Evolutionary conservation across 1,140 invertebrate genomes (phyloP).

Genomic region (Catajapyx aquilonaris): DNA sequence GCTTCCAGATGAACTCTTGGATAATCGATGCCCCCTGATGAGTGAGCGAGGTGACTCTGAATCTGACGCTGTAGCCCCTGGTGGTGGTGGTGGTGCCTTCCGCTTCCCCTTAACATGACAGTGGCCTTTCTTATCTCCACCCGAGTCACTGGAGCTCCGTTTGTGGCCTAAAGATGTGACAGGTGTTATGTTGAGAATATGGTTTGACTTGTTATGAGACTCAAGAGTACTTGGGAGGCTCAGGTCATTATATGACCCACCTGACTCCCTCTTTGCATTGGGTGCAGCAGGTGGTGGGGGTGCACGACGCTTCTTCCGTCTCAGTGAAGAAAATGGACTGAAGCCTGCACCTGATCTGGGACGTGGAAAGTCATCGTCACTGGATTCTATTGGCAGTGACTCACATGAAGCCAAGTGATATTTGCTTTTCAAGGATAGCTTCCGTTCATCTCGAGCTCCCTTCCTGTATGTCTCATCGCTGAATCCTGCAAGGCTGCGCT

Average conservation of each 20-base stretch:
- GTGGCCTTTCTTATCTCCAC: conserved; percentile 22
- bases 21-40: neutral
- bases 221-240: conserved; percentile 3
- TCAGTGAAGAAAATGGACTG: conserved; percentile 3
- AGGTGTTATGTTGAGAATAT: too few species aligned
- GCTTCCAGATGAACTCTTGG: neutral
- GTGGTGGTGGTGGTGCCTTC: conserved; percentile 42
- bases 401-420: conserved; percentile 3
- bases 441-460: neutral
- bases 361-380: neutral
- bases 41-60: neutral
- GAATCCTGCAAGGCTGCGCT: neutral
- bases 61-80: neutral
- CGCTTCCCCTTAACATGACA: conserved; percentile 49
- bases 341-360: neutral
- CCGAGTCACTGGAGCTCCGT: conserved; percentile 30
- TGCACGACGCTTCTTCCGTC: conserved; percentile 32
- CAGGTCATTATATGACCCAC: conserved; percentile 4
- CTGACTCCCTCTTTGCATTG: neutral
- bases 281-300: conserved; percentile 30
- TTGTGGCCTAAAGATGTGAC: too few species aligned
- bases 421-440: conserved; percentile 4
- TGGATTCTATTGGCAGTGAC: conserved; percentile 1
- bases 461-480: neutral
- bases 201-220: too few species aligned